Percentiles rank a stretch among this genome's conserved stretches.
Evolutionary conservation across 2,113 vertebrate species (phyloP).

Genomic region (Arizona elegans): DNA sequence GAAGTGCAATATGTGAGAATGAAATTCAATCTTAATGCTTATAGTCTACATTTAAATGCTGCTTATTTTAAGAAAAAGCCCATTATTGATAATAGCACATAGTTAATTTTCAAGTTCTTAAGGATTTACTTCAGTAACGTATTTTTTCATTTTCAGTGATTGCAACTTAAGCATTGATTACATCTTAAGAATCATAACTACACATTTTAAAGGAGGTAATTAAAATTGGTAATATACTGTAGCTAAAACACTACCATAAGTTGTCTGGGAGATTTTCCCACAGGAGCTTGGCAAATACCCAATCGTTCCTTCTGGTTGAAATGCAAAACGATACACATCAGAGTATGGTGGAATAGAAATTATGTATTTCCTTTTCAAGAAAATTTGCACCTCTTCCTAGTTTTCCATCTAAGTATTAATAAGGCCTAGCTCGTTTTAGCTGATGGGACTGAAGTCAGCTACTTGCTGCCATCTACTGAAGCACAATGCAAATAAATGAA

Average conservation of each 20-base stretch:
- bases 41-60: background rate
- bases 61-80: background rate
- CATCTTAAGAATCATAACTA: background rate
- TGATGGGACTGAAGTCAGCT: background rate
- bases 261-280: background rate
- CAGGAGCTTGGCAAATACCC: background rate
- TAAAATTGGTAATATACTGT: background rate
- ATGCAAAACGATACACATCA: background rate
- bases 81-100: background rate
- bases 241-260: background rate
- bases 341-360: background rate
- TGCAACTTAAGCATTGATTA: background rate
- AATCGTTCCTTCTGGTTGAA: background rate
- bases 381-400: background rate
- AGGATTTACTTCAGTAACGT: background rate
- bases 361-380: background rate
- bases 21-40: background rate
- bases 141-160: background rate
- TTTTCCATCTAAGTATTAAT: background rate
- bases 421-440: background rate
- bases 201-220: background rate
- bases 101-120: background rate
- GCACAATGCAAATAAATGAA: background rate
- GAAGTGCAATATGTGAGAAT: background rate
- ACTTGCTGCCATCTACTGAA: background rate